These are phyloP conservation scores for Pectinophora gossypiella DNA, from an alignment of 1,140 invertebrate species.

Conservation along the genomic window DNA sequence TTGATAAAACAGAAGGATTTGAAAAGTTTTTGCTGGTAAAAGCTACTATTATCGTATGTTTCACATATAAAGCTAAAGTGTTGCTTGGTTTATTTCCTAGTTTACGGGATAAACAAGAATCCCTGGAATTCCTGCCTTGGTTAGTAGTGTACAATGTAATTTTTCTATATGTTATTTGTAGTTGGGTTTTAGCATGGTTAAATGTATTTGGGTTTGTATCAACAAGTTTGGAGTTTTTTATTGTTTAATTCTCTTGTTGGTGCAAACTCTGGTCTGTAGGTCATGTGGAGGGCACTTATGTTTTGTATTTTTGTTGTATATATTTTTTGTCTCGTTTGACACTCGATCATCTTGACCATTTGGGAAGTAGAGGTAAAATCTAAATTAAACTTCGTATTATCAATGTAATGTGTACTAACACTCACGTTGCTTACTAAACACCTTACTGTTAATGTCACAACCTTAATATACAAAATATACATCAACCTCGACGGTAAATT, in stretches of 20 bases:
- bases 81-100: constrained; percentile 75
- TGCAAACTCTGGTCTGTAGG: not conserved
- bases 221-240: not conserved
- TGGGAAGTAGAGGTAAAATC: too few relatives aligned
- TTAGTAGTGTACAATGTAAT: constrained; percentile 77
- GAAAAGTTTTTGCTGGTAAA: too few relatives aligned
- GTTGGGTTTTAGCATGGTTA: constrained; percentile 31
- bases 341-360: too few relatives aligned
- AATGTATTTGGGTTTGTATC: not conserved
- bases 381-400: too few relatives aligned
- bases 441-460: constrained; percentile 41
- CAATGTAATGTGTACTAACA: too few relatives aligned
- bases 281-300: constrained; percentile 26
- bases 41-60: too few relatives aligned
- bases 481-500: constrained; percentile 43
- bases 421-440: constrained; percentile 56
- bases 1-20: too few relatives aligned
- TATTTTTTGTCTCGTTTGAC: constrained; percentile 19
- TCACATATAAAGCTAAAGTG: not conserved
- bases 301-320: constrained; percentile 16
- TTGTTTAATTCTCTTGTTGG: too few relatives aligned
- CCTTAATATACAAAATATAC: constrained; percentile 29
- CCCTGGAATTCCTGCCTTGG: constrained; percentile 84
- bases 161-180: constrained; percentile 24
- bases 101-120: constrained; percentile 83